Evolutionary conservation across 2,113 vertebrate species (phyloP).

Genomic region (Mixornis gularis): DNA sequence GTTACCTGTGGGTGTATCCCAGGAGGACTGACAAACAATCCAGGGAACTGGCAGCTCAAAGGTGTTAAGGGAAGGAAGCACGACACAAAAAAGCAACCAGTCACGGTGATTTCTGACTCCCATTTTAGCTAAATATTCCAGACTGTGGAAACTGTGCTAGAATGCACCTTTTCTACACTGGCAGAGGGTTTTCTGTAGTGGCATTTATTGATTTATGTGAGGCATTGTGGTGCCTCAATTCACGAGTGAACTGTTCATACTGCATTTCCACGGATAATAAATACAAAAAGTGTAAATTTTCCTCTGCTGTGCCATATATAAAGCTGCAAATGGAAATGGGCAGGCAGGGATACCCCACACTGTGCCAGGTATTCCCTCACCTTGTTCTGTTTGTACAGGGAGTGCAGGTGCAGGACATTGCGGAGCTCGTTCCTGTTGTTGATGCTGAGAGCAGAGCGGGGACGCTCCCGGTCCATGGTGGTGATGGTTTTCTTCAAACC

Average conservation of each 20-base stretch:
- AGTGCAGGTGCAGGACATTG: conserved; percentile 81
- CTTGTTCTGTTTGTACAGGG: conserved; percentile 87
- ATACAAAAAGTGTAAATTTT: not conserved
- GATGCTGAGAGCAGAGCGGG: conserved; percentile 83
- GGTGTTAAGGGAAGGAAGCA: not conserved
- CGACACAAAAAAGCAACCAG: not conserved
- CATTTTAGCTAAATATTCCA: not conserved
- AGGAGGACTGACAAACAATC: not conserved
- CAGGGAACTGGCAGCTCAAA: not conserved
- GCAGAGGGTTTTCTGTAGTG: not conserved
- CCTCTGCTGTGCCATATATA: accelerated
- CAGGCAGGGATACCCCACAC: accelerated
- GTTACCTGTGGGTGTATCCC: not conserved
- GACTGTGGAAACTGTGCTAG: not conserved
- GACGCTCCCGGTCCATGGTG: conserved; percentile 87
- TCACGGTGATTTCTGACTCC: accelerated
- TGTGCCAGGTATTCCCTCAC: conserved; percentile 14
- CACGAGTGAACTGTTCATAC: not conserved
- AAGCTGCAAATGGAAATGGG: not conserved
- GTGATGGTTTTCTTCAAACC: conserved; percentile 85
- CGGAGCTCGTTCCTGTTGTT: conserved; percentile 85
- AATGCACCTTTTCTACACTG: not conserved
- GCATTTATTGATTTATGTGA: accelerated
- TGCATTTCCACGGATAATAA: not conserved
- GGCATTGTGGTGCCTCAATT: not conserved